phyloP scores from a whole-genome alignment of 2,888 invertebrate species.

The Brachyptera putata region DNA sequence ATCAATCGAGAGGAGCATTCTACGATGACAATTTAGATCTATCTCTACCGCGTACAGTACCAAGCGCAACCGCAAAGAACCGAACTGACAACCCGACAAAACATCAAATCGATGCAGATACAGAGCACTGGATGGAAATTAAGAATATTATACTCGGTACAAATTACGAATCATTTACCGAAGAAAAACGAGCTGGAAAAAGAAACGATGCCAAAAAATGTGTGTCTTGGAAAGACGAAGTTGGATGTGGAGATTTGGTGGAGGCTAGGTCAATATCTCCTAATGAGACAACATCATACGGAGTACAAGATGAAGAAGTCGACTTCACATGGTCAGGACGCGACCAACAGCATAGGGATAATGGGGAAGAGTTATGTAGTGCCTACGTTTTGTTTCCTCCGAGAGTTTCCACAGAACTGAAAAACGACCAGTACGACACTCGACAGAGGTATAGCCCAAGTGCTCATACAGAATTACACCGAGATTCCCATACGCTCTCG shows the following conservation, averaged over 20 bases:
- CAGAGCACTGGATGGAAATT: not conserved
- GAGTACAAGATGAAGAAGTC: not conserved
- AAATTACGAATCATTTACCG: too few species aligned
- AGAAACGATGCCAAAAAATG: not conserved
- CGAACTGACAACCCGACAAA: too few species aligned
- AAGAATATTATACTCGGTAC: not conserved
- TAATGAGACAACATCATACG: not conserved
- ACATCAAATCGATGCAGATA: not conserved
- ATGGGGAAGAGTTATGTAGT: too few species aligned
- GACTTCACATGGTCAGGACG: not conserved
- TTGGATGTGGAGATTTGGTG: conserved; percentile 9
- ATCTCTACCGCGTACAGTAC: too few species aligned
- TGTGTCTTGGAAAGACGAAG: conserved; percentile 1
- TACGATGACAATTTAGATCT: too few species aligned
- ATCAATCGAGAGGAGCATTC: too few species aligned
- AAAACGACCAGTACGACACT: not conserved
- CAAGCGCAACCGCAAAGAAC: too few species aligned
- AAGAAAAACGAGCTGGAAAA: too few species aligned
- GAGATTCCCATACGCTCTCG: too few species aligned
- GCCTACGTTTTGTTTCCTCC: not conserved
- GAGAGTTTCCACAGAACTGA: not conserved
- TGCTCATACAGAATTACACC: too few species aligned
- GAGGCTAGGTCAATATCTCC: not conserved
- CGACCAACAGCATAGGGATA: too few species aligned
- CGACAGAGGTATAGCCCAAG: too few species aligned